Conservation (phyloP, 2,797 vertebrate species). For the Distichodus sexfasciatus region DNA sequence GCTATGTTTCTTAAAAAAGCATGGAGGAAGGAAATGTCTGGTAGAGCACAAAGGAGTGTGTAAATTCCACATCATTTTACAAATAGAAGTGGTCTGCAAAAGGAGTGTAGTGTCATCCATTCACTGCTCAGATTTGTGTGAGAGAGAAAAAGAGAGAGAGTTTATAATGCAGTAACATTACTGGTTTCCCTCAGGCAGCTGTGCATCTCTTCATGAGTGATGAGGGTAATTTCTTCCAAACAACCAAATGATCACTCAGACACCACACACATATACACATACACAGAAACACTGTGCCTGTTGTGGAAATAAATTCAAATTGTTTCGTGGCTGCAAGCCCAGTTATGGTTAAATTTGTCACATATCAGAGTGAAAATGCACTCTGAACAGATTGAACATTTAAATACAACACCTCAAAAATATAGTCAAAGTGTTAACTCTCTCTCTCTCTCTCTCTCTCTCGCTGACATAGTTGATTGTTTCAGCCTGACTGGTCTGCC, state of each 20-base stretch:
- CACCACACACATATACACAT: constrained; percentile 42
- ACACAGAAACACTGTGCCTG: not conserved
- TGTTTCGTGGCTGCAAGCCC: constrained; percentile 61
- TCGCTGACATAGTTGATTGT: constrained; percentile 61
- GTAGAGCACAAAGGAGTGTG: too few species aligned
- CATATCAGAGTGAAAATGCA: constrained; percentile 14
- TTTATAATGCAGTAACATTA: constrained; percentile 77
- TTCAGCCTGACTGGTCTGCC: constrained; percentile 78
- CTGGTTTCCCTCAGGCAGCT: constrained; percentile 75
- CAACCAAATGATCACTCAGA: constrained; percentile 80
- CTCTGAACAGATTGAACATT: too few species aligned
- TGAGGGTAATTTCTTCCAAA: constrained; percentile 84
- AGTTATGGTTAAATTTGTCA: constrained; percentile 40
- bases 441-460: constrained; percentile 7
- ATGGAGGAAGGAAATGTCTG: too few species aligned
- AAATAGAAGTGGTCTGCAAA: constrained; percentile 27
- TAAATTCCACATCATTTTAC: constrained; percentile 38
- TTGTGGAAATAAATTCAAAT: constrained; percentile 48
- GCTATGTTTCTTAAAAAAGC: too few species aligned
- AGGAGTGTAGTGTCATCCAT: constrained; percentile 28
- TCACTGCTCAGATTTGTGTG: constrained; percentile 39
- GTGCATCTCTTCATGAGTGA: constrained; percentile 81
- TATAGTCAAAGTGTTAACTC: not conserved
- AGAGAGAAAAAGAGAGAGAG: constrained; percentile 44
- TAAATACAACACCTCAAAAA: not conserved